phyloP scores from a whole-genome alignment of 2,113 vertebrate genomes.

The Oenanthe oenanthe region DNA sequence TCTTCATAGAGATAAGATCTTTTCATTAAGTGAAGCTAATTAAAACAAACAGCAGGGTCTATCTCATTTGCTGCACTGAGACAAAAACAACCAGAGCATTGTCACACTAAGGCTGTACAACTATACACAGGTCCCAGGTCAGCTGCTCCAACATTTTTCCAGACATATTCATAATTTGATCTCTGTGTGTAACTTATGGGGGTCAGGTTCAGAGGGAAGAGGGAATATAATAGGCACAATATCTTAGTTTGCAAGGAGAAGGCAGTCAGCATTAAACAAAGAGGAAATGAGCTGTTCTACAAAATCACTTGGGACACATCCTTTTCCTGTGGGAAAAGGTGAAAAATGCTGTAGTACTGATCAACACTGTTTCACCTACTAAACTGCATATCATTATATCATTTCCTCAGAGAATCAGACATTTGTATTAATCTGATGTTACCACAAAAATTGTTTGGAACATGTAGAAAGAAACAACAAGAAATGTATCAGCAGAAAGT shows the following conservation, averaged over 20 bases:
- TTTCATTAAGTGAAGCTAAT: conserved; percentile 29
- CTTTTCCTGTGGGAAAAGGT: conserved; percentile 16
- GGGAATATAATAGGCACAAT: neutral
- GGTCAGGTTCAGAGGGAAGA: neutral
- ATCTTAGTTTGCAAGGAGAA: neutral
- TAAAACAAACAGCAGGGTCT: neutral
- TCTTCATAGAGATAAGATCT: neutral
- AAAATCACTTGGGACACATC: neutral
- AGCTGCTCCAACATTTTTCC: neutral
- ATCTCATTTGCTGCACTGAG: neutral
- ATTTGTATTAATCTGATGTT: neutral
- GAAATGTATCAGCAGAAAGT: neutral
- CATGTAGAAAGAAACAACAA: neutral
- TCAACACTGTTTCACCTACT: neutral
- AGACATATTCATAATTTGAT: neutral
- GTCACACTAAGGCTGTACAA: neutral
- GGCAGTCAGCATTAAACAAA: neutral
- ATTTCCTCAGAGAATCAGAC: neutral
- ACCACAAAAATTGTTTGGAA: neutral
- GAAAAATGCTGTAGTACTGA: neutral
- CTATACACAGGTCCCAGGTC: neutral
- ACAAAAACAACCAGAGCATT: neutral
- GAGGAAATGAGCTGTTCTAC: neutral
- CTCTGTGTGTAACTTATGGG: neutral
- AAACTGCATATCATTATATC: fast-evolving